Conservation (phyloP, 1,140 invertebrate species). For the Paralvinella palmiformis region DNA sequence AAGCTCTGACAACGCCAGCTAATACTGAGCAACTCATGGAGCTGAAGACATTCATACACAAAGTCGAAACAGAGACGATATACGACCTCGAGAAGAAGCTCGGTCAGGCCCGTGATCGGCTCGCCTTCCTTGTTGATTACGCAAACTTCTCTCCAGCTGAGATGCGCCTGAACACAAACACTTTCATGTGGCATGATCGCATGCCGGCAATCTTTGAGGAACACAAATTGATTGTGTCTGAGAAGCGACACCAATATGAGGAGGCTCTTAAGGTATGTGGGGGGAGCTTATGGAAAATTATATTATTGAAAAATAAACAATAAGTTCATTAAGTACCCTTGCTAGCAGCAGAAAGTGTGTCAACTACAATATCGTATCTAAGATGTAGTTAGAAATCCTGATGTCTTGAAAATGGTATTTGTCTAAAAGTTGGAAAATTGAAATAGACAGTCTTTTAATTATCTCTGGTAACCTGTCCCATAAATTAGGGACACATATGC, state of each 20-base stretch:
- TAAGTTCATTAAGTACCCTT: no score
- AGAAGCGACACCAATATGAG: constrained; percentile 83
- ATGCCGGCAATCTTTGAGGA: constrained; percentile 76
- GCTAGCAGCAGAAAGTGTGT: no score
- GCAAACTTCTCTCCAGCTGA: constrained; percentile 70
- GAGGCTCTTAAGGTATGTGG: constrained; percentile 61
- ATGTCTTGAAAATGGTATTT: no score
- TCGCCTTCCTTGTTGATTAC: constrained; percentile 75
- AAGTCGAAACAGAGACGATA: constrained; percentile 66
- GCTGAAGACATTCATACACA: constrained; percentile 67
- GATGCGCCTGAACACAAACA: constrained; percentile 68
- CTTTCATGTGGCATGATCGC: constrained; percentile 77
- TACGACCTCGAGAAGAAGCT: constrained; percentile 70
- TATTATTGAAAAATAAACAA: no score
- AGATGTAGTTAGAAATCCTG: no score
- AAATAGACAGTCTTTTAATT: no score
- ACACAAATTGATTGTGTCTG: constrained; percentile 68
- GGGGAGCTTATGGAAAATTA: not conserved
- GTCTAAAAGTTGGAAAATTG: no score
- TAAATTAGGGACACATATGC: no score
- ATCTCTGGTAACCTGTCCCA: no score
- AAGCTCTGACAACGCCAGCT: constrained; percentile 68
- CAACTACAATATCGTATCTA: no score
- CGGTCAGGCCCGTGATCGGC: constrained; percentile 56
- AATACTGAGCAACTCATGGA: constrained; percentile 81